phyloP scores from a whole-genome alignment of 1,140 invertebrate species.

The Dufourea novaeangliae region DNA sequence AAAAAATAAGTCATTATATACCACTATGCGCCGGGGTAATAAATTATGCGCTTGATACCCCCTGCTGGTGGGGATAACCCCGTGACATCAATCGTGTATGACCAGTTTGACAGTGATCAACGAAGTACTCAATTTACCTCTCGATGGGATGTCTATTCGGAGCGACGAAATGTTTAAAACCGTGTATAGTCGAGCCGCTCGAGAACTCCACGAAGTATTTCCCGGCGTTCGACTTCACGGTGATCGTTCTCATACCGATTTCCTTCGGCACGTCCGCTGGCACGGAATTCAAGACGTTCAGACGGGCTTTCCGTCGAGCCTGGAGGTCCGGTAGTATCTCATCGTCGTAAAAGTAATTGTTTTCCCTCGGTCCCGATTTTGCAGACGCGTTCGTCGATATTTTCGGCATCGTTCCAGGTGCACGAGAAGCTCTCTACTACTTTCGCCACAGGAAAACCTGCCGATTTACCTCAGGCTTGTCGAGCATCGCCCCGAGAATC shows the following conservation, averaged over 20 bases:
- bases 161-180: slow-evolving; percentile 64
- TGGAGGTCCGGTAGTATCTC: slow-evolving; percentile 45
- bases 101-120: too few species aligned
- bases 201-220: slow-evolving; percentile 65
- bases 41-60: too few species aligned
- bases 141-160: slow-evolving; percentile 63
- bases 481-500: neutral
- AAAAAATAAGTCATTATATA: too few species aligned
- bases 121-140: slow-evolving; percentile 35
- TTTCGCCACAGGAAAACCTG: neutral
- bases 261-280: neutral
- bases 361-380: neutral
- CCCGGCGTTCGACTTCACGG: slow-evolving; percentile 36
- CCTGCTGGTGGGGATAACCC: too few species aligned
- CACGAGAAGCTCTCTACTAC: neutral
- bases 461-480: too few species aligned
- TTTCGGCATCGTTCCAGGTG: neutral
- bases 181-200: slow-evolving; percentile 59
- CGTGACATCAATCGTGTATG: too few species aligned
- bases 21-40: too few species aligned
- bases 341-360: neutral
- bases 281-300: slow-evolving; percentile 7
- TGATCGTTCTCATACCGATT: slow-evolving; percentile 57
- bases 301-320: neutral
- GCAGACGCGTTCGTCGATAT: neutral